A percentile compares a stretch with the other conserved stretches of the same genome.
Evolutionary conservation across 2,797 vertebrate species (phyloP).

Genomic region (Octomys mimax): DNA sequence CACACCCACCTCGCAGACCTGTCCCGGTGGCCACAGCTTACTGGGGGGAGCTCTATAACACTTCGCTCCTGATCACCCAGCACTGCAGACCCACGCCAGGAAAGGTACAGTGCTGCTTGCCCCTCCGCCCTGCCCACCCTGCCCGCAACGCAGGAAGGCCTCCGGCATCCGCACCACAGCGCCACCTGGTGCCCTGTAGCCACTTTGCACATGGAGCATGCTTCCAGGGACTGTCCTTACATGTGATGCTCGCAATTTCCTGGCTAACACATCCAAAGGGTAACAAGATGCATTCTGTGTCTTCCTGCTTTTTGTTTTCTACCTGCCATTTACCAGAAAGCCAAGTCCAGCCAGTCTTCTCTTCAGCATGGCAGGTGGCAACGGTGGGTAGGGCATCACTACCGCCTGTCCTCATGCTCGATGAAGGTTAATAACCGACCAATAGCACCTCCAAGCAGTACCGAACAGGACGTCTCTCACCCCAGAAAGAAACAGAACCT

Average conservation of each 20-base stretch:
- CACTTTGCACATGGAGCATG: neutral
- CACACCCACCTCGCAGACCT: neutral
- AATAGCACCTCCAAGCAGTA: neutral
- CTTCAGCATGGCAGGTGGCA: neutral
- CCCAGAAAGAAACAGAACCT: neutral
- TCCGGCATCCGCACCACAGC: neutral
- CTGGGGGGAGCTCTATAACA: neutral
- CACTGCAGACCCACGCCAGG: neutral
- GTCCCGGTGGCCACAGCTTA: neutral
- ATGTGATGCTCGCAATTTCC: conserved; percentile 1
- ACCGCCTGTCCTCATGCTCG: neutral
- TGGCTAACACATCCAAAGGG: neutral
- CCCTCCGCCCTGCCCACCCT: neutral
- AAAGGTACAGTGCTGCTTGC: neutral
- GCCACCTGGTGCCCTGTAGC: neutral
- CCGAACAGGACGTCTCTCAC: neutral
- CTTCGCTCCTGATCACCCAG: neutral
- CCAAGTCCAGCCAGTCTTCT: neutral
- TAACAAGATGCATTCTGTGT: neutral
- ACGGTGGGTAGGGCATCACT: neutral
- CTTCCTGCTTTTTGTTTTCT: neutral
- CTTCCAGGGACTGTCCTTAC: neutral
- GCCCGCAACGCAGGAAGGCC: neutral
- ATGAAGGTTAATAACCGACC: neutral
- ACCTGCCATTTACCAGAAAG: neutral